These are phyloP conservation scores for Taeniopygia guttata DNA, from an alignment of 2,797 vertebrate species.

Conservation along the genomic window DNA sequence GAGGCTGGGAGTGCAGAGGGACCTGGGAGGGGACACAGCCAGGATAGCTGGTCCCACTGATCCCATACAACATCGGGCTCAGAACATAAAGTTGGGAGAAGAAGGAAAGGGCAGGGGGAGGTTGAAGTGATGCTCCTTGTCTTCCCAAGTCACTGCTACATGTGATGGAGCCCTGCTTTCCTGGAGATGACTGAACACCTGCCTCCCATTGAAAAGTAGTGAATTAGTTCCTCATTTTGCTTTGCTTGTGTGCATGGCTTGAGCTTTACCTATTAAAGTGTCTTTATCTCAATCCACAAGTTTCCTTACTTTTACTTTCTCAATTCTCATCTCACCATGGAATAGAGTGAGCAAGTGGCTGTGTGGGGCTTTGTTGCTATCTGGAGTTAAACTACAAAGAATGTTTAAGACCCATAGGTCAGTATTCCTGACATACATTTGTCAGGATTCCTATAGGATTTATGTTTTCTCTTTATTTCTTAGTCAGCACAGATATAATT, in stretches of 20 bases:
- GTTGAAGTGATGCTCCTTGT: neutral
- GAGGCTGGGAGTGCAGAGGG: neutral
- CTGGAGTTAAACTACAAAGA: neutral
- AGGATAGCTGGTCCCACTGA: neutral
- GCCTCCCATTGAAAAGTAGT: neutral
- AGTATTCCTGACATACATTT: neutral
- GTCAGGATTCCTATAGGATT: neutral
- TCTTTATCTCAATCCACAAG: neutral
- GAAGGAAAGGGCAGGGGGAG: neutral
- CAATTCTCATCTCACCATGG: neutral
- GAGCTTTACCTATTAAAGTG: neutral
- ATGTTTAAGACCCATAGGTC: neutral
- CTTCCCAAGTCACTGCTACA: neutral
- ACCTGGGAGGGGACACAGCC: neutral
- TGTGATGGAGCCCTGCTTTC: neutral
- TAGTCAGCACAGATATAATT: neutral
- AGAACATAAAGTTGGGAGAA: neutral
- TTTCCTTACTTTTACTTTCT: neutral
- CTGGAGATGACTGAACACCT: neutral
- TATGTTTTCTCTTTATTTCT: neutral
- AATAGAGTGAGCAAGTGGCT: neutral
- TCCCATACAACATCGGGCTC: fast-evolving
- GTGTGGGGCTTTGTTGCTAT: neutral
- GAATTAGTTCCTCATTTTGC: neutral
- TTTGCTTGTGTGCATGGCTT: neutral